Conservation (phyloP, 2,888 invertebrate species). For the Caenorhabditis sp. region DNA sequence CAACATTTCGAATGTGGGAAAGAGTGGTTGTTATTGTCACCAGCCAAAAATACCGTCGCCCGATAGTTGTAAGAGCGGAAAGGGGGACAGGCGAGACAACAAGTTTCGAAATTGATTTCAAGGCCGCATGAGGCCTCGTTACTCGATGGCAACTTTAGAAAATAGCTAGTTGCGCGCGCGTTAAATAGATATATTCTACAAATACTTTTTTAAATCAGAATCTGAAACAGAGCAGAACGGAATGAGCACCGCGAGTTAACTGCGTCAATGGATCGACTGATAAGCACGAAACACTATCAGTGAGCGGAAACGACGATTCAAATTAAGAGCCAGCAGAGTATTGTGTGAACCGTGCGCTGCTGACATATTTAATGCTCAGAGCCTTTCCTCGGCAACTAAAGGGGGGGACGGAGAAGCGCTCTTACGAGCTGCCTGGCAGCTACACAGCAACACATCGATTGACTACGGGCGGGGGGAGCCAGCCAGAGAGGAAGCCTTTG, state of each 20-base stretch:
- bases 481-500: conserved; percentile 33
- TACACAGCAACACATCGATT: conserved; percentile 39
- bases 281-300: too few species aligned
- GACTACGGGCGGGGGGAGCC: conserved; percentile 24
- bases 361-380: too few species aligned
- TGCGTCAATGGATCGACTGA: too few species aligned
- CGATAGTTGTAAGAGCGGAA: neutral
- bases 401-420: conserved; percentile 12
- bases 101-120: conserved; percentile 47
- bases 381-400: conserved; percentile 1
- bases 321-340: too few species aligned
- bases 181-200: too few species aligned
- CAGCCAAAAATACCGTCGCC: conserved; percentile 18
- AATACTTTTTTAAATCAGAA: too few species aligned
- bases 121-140: conserved; percentile 16
- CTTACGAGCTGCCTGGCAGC: conserved; percentile 37
- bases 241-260: too few species aligned
- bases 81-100: conserved; percentile 27
- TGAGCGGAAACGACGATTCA: too few species aligned
- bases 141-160: conserved; percentile 29
- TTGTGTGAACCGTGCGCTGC: too few species aligned
- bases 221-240: neutral
- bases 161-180: too few species aligned
- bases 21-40: conserved; percentile 20
- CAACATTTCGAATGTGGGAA: neutral